Base-by-base conservation (phyloP, 2,113 vertebrate species). In the Rhinopomastus cyanomelas region DNA sequence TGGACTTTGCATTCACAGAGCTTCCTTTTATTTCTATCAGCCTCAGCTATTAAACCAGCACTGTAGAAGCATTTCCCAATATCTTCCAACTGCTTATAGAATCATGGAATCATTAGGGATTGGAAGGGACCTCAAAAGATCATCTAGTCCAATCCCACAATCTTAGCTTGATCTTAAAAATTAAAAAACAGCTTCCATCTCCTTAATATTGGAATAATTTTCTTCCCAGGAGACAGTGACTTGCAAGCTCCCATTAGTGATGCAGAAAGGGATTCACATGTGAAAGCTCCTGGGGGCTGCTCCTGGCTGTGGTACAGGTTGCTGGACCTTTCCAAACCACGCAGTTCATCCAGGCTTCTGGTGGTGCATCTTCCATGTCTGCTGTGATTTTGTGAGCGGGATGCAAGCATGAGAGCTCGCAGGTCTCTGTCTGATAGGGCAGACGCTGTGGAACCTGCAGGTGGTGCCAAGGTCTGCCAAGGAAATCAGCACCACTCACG, bases 371-470 rank as follows among this genome's bases (percentile, higher is more conserved):
- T 77, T 32, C 48, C 53, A 12, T 16, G 74, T n/a, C 44, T 75
- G 83, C 13, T n/a, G 30, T 0, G 9, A 57, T 78, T 44, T 34
- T 69, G 12, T 22, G 34, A 0, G 2, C 42, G 23, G 11, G 8
- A 12, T 51, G 51, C 29, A 22, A 65, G 46, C 25, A 27, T 8
- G 15, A 66, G 81, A 89, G 5, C 39, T 87, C 14, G 4, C 12
- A 68, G 46, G 30, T 46, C 19, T 73, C 51, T 36, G 9, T 9
- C 65, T 76, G 78, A 19, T 7, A 9, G 13, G 49, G 76, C 51
- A 53, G 21, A 29, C 3, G 3, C 57, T 46, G 30, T 52, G 64
- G 84, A 84, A 29, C 14, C 42, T 18, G 51, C 0, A 0, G 23
- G 12, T 22, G 20, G 20, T 44, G 72, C 8, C 46, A 29, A n/a